Evolutionary conservation across 2,113 vertebrate species (phyloP).

Genomic region (Porphyrio hochstetteri): DNA sequence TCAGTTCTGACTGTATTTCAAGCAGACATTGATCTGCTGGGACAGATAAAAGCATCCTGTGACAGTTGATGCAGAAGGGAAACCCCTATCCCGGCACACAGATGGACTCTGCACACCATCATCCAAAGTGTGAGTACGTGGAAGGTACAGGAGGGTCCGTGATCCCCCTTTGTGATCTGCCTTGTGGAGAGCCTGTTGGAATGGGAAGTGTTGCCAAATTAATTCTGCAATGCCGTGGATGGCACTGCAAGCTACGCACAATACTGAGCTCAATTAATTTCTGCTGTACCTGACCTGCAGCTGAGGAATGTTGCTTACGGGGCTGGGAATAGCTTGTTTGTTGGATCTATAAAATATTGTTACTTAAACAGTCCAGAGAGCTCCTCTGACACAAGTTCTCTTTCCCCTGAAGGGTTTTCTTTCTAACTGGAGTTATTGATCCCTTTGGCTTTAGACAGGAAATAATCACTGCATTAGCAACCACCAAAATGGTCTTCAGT

Average conservation of each 20-base stretch:
- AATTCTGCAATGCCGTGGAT: not conserved
- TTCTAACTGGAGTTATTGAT: conserved; percentile 41
- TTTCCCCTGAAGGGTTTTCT: conserved; percentile 1
- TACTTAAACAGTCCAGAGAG: not conserved
- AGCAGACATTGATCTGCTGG: not conserved
- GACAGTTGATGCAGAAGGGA: not conserved
- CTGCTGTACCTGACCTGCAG: not conserved
- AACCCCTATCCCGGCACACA: not conserved
- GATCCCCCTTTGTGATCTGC: not conserved
- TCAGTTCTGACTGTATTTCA: not conserved
- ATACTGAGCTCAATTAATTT: conserved; percentile 15
- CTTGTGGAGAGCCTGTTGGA: not conserved
- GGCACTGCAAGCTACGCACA: not conserved
- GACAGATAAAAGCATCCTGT: not conserved
- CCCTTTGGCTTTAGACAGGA: not conserved
- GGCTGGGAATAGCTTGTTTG: conserved; percentile 9
- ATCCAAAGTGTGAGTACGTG: not conserved
- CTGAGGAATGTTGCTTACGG: not conserved
- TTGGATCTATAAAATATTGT: conserved; percentile 9
- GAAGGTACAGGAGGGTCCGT: not conserved
- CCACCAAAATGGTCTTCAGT: not conserved
- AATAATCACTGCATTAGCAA: conserved; percentile 40
- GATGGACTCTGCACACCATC: not conserved
- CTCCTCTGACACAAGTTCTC: conserved; percentile 10
- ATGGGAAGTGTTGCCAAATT: not conserved